phyloP scores from a whole-genome alignment of 1,140 invertebrate species.

The Ooceraea biroi region DNA sequence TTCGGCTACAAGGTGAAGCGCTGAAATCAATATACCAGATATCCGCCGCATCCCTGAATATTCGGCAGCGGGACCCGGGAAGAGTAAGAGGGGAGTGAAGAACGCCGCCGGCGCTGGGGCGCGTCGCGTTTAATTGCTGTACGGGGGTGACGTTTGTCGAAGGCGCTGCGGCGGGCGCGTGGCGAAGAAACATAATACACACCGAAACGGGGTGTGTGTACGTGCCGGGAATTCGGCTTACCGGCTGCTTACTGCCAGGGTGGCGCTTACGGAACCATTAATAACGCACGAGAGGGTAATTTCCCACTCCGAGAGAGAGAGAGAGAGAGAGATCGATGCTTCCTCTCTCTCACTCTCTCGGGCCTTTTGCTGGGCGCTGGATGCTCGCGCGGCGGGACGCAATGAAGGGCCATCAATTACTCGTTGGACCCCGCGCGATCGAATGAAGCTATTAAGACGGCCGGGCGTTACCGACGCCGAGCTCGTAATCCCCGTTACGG shows the following conservation, averaged over 20 bases:
- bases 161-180: not conserved
- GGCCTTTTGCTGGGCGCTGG: not conserved
- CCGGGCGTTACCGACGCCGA: not conserved
- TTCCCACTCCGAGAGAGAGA: conserved; percentile 4
- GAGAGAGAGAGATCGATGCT: conserved; percentile 25
- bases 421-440: conserved; percentile 46
- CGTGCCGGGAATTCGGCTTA: conserved; percentile 48
- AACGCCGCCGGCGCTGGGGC: no score
- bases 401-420: conserved; percentile 64
- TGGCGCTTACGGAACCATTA: conserved; percentile 53
- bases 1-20: no score
- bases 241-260: conserved; percentile 39
- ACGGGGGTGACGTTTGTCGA: conserved; percentile 7
- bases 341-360: not conserved
- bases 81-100: not conserved
- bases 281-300: conserved; percentile 58
- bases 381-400: conserved; percentile 23
- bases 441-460: conserved; percentile 60
- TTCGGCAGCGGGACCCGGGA: no score
- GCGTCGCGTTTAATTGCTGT: conserved; percentile 28
- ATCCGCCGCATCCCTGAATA: not conserved
- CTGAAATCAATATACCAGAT: not conserved
- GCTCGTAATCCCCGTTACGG: conserved; percentile 50
- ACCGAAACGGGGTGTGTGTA: not conserved
- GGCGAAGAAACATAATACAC: conserved; percentile 40